These are phyloP conservation scores for Gymnocheta viridis DNA, from an alignment of 2,888 invertebrate genomes.

Conservation along the genomic window DNA sequence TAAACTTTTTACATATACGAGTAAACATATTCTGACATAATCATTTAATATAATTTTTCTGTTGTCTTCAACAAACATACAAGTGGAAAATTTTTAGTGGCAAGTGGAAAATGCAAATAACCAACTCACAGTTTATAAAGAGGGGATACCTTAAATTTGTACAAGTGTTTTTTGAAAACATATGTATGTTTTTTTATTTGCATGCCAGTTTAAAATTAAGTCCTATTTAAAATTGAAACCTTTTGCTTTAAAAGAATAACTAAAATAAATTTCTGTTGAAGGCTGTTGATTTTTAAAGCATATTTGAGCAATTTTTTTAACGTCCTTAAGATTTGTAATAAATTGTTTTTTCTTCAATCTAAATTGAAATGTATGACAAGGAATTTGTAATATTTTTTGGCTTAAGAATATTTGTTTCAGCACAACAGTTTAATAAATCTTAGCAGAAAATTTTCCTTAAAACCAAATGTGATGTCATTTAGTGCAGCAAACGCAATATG, in stretches of 20 bases:
- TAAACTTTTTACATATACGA: constrained; percentile 42
- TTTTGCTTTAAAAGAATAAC: background rate
- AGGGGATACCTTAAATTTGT: background rate
- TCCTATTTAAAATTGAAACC: background rate
- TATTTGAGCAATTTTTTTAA: background rate
- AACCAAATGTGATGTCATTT: constrained; percentile 49
- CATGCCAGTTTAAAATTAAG: background rate
- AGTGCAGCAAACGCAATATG: constrained; percentile 4
- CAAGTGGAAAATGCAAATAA: constrained; percentile 21
- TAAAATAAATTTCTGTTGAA: background rate
- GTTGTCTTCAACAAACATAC: background rate
- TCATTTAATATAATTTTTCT: background rate
- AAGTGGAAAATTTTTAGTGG: constrained; percentile 13
- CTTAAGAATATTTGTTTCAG: constrained; percentile 2
- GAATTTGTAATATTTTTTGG: background rate
- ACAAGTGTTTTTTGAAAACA: background rate
- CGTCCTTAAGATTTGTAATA: constrained; percentile 4
- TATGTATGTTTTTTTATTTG: background rate
- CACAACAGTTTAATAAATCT: constrained; percentile 42
- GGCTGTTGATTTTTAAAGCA: background rate
- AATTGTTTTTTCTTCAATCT: background rate
- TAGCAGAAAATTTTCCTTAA: constrained; percentile 26
- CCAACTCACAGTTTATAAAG: background rate
- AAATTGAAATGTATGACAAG: constrained; percentile 22
- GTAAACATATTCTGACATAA: background rate